These are phyloP conservation scores for Zaprionus ornatus DNA, from an alignment of 1,140 invertebrate species.

Conservation along the genomic window DNA sequence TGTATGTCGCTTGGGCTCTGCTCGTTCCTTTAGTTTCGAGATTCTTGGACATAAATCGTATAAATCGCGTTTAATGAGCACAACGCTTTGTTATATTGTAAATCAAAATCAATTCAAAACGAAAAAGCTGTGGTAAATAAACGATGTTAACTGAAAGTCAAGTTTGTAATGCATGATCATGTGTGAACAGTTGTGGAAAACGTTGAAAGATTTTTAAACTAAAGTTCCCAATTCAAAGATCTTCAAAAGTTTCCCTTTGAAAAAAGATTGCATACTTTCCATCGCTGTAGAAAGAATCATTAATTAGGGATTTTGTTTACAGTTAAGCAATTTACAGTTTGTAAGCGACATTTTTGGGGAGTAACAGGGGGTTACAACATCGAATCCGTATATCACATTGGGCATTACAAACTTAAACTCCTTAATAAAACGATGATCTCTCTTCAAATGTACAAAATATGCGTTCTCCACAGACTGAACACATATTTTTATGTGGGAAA, in stretches of 20 bases:
- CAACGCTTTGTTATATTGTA: conserved; percentile 63
- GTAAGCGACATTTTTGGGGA: conserved; percentile 23
- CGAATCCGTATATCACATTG: conserved; percentile 10
- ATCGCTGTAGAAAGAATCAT: conserved; percentile 30
- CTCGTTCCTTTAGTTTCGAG: conserved; percentile 53
- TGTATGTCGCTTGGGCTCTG: conserved; percentile 57
- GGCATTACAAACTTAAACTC: conserved; percentile 16
- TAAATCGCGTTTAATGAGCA: conserved; percentile 56
- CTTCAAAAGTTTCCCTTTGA: background rate
- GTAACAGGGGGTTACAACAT: conserved; percentile 41
- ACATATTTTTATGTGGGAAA: conserved; percentile 46
- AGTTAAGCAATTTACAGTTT: conserved; percentile 24
- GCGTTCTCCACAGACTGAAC: conserved; percentile 54
- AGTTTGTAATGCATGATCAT: conserved; percentile 12
- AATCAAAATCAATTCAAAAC: conserved; percentile 54
- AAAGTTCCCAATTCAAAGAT: background rate
- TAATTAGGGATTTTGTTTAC: conserved; percentile 1
- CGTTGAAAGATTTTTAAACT: background rate
- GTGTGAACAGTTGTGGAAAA: conserved; percentile 59
- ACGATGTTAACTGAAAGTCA: background rate
- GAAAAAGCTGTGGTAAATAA: conserved; percentile 22
- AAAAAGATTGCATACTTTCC: background rate
- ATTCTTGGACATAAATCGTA: conserved; percentile 32
- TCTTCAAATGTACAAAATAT: conserved; percentile 38
- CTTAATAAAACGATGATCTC: conserved; percentile 10